Conservation (phyloP, 2,113 vertebrate species). For the Dolichotis patagonum region DNA sequence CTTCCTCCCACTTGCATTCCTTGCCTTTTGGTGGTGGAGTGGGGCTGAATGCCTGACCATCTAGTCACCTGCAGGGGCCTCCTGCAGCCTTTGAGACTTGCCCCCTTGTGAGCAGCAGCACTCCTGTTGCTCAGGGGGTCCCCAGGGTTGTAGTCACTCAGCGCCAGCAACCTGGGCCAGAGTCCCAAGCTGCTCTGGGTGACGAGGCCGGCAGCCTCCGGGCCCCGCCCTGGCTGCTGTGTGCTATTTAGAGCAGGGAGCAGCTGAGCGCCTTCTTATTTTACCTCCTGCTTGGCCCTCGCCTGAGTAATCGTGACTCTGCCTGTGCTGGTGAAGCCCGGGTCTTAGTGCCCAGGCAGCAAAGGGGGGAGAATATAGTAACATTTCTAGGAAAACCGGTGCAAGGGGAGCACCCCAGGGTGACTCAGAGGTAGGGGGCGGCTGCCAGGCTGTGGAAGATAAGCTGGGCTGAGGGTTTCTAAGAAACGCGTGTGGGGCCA, state of each 20-base stretch:
- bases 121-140: background rate
- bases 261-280: conserved; percentile 45
- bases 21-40: too few relatives aligned
- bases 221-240: background rate
- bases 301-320: conserved; percentile 24
- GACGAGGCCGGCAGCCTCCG: background rate
- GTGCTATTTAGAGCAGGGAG: conserved; percentile 23
- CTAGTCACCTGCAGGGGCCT: background rate
- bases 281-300: conserved; percentile 26
- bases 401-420: background rate
- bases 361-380: conserved; percentile 62
- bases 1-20: background rate
- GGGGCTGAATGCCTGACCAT: background rate
- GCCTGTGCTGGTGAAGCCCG: background rate
- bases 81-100: background rate
- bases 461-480: background rate
- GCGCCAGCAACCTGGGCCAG: background rate
- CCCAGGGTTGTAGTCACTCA: background rate
- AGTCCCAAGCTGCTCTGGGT: background rate
- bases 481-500: background rate
- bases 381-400: conserved; percentile 62
- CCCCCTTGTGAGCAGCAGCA: background rate
- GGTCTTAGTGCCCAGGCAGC: conserved; percentile 64
- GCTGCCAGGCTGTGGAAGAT: background rate
- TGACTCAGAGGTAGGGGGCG: conserved; percentile 26